Conservation (phyloP, 2,888 invertebrate species). For the Orthosia incerta region DNA sequence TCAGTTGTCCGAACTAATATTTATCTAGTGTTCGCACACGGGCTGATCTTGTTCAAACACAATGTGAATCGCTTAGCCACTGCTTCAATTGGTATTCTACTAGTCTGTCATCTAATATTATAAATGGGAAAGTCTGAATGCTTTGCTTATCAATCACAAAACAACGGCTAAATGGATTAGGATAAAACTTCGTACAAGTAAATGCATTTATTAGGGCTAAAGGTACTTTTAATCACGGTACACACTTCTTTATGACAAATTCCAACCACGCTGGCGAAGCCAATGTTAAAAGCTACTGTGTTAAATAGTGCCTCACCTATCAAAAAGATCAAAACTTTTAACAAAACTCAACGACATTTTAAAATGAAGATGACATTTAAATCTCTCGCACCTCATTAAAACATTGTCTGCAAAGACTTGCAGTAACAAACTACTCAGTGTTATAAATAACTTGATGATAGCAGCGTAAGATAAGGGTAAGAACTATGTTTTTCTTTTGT, state of each 20-base stretch:
- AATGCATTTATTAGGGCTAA: too few species aligned
- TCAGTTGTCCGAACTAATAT: background rate
- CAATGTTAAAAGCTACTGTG: too few species aligned
- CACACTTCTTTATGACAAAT: too few species aligned
- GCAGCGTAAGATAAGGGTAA: constrained; percentile 29
- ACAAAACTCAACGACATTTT: background rate
- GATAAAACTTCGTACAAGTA: too few species aligned
- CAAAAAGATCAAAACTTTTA: background rate
- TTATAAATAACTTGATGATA: constrained; percentile 47
- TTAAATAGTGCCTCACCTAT: background rate
- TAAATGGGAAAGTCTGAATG: too few species aligned
- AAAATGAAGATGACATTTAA: background rate
- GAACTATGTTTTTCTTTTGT: constrained; percentile 30
- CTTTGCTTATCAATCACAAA: too few species aligned
- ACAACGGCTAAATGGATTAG: too few species aligned
- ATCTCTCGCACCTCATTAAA: constrained; percentile 14
- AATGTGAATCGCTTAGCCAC: background rate
- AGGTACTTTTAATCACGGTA: too few species aligned
- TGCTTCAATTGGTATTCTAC: background rate
- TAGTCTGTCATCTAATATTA: too few species aligned
- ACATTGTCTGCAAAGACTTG: constrained; percentile 7
- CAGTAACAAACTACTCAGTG: constrained; percentile 15
- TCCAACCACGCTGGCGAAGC: too few species aligned
- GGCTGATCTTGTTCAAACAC: background rate
- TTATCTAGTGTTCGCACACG: background rate